Percentiles rank a stretch among this genome's conserved stretches.
Conservation (phyloP, 2,797 vertebrate genomes). For the Platalea minor region DNA sequence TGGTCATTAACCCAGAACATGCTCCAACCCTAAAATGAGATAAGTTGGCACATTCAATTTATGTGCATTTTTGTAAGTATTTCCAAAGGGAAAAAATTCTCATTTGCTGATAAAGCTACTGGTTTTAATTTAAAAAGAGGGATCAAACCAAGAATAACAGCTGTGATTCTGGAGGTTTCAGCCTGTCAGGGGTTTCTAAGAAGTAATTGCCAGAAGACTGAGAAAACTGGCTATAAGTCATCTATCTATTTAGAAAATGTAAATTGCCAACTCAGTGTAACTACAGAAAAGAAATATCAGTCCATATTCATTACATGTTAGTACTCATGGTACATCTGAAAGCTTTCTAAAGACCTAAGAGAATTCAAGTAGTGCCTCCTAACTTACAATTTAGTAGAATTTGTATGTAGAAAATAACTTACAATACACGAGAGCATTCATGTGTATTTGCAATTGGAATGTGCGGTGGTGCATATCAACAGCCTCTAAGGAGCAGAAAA, state of each 20-base stretch:
- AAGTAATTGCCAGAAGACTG: conserved; percentile 53
- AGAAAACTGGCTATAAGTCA: conserved; percentile 60
- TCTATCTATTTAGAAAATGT: conserved; percentile 59
- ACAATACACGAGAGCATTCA: conserved; percentile 18
- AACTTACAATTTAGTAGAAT: conserved; percentile 52
- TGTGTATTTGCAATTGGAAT: conserved; percentile 45
- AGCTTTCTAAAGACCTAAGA: conserved; percentile 66
- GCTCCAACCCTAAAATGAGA: neutral
- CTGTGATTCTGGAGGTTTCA: conserved; percentile 50
- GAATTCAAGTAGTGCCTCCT: conserved; percentile 61
- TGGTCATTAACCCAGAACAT: conserved; percentile 38
- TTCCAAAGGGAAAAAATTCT: conserved; percentile 40
- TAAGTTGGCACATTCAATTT: conserved; percentile 47
- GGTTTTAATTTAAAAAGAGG: conserved; percentile 64
- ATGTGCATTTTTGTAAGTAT: conserved; percentile 36
- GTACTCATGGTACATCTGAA: conserved; percentile 58
- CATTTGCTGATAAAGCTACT: conserved; percentile 48
- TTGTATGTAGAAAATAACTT: conserved; percentile 63
- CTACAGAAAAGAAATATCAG: conserved; percentile 46
- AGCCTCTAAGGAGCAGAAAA: conserved; percentile 46
- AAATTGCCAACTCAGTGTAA: conserved; percentile 50
- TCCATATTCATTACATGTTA: conserved; percentile 52
- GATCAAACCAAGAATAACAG: conserved; percentile 61
- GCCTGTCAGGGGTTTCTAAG: conserved; percentile 54
- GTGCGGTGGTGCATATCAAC: conserved; percentile 10